Evolutionary conservation across 2,888 invertebrate genomes (phyloP).

Genomic region (Deilephila elpenor): DNA sequence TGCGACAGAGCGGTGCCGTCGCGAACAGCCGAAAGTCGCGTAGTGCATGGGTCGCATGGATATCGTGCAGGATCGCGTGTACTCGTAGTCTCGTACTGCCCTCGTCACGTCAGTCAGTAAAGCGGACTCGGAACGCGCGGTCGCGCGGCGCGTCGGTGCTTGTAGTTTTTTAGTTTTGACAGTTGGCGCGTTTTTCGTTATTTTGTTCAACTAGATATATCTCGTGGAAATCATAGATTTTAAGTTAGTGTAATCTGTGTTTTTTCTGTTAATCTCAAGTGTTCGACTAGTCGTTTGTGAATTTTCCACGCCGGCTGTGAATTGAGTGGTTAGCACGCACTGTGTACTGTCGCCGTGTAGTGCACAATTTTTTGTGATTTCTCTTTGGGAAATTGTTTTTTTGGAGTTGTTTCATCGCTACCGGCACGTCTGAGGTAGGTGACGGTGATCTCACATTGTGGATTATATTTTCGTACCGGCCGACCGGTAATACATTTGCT

Average conservation of each 20-base stretch:
- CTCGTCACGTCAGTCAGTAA: conserved; percentile 70
- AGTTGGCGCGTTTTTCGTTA: conserved; percentile 83
- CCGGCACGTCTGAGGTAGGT: conserved; percentile 70
- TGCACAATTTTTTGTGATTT: conserved; percentile 80
- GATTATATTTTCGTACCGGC: conserved; percentile 38
- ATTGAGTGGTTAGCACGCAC: conserved; percentile 75
- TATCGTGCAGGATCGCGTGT: conserved; percentile 54
- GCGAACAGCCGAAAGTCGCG: conserved; percentile 57
- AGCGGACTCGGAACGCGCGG: conserved; percentile 82
- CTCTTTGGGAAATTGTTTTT: conserved; percentile 69
- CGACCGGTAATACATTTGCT: conserved; percentile 37
- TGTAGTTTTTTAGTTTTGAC: conserved; percentile 84
- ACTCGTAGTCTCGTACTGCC: conserved; percentile 58
- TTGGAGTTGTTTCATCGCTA: conserved; percentile 60
- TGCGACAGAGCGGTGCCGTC: conserved; percentile 66
- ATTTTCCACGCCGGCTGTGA: conserved; percentile 78
- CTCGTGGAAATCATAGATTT: conserved; percentile 81
- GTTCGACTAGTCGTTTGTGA: conserved; percentile 80
- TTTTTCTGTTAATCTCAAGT: conserved; percentile 77
- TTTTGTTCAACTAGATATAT: conserved; percentile 70
- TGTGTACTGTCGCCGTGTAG: conserved; percentile 74
- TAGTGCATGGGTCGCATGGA: conserved; percentile 61
- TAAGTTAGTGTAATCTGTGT: conserved; percentile 83
- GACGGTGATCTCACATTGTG: conserved; percentile 33
- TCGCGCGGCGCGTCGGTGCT: conserved; percentile 81